Percentiles rank a stretch among this genome's conserved stretches.
Evolutionary conservation across 1,140 invertebrate species (phyloP).

Genomic region (Pseudomyrmex concolor): DNA sequence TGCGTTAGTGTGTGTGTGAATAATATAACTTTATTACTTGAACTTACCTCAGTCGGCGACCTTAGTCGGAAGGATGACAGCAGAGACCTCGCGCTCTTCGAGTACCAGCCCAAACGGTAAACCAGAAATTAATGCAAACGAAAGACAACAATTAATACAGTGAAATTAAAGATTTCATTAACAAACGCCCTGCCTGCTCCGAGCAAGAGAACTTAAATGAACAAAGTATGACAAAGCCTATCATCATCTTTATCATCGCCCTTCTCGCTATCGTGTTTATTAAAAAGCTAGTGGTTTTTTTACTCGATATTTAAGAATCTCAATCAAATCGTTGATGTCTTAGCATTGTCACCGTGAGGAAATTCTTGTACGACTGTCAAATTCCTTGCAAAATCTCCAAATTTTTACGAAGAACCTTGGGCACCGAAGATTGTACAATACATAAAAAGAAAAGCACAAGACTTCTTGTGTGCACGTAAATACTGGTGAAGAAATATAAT

Average conservation of each 20-base stretch:
- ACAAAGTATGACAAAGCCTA: conserved; percentile 28
- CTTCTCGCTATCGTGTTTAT: conserved; percentile 6
- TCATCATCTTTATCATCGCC: not conserved
- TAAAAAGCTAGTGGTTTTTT: not conserved
- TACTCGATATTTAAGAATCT: not conserved
- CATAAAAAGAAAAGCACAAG: conserved; percentile 14
- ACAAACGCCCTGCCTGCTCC: conserved; percentile 57
- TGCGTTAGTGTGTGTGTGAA: not conserved
- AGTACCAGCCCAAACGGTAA: conserved; percentile 82
- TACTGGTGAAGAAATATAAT: conserved; percentile 46
- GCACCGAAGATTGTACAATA: not conserved
- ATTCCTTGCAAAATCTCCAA: conserved; percentile 1
- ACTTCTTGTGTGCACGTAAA: conserved; percentile 2
- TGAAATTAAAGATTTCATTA: conserved; percentile 73
- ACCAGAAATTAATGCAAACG: conserved; percentile 85
- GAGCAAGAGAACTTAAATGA: conserved; percentile 36
- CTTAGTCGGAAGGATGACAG: conserved; percentile 57
- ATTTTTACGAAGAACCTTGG: not conserved
- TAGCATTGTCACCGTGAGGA: not conserved
- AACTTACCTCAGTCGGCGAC: conserved; percentile 79
- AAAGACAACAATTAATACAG: conserved; percentile 83
- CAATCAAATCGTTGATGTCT: not conserved
- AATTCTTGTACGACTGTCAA: not conserved
- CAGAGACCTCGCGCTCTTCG: conserved; percentile 70
- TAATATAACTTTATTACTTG: conserved; percentile 42